Percentiles rank a stretch among this genome's conserved stretches.
Evolutionary conservation across 2,113 vertebrate genomes (phyloP).

Genomic region (Actenoides hombroni): DNA sequence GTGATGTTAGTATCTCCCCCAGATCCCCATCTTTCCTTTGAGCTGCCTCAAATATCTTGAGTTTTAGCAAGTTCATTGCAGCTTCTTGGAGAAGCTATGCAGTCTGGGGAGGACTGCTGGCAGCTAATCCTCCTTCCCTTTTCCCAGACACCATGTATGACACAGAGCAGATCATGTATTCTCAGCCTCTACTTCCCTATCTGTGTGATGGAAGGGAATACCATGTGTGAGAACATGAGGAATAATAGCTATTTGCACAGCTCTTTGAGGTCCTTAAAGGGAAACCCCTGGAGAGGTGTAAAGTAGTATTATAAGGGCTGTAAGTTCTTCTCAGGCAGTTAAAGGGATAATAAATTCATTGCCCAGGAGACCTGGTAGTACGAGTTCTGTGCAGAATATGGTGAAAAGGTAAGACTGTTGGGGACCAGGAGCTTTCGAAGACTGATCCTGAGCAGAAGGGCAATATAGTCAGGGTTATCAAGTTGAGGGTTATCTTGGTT

Average conservation of each 20-base stretch:
- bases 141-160: background rate
- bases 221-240: background rate
- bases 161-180: background rate
- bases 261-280: constrained; percentile 33
- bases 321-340: constrained; percentile 45
- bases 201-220: background rate
- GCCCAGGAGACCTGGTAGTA: constrained; percentile 14
- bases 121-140: background rate
- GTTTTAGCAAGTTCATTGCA: background rate
- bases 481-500: background rate
- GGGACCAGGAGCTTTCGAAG: background rate
- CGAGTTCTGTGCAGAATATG: background rate
- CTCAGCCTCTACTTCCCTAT: background rate
- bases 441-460: background rate
- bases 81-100: background rate
- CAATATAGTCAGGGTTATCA: background rate
- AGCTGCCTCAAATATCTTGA: background rate
- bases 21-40: background rate
- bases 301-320: constrained; percentile 18
- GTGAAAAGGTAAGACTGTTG: background rate
- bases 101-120: background rate
- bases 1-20: too few species aligned
- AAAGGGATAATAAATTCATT: constrained; percentile 50
- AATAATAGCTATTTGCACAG: constrained; percentile 16
- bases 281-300: constrained; percentile 5